Evolutionary conservation across 2,888 invertebrate genomes (phyloP), one percentile per base, ranked within the genome.

Genomic region (Chaitophorus viminalis): DNA sequence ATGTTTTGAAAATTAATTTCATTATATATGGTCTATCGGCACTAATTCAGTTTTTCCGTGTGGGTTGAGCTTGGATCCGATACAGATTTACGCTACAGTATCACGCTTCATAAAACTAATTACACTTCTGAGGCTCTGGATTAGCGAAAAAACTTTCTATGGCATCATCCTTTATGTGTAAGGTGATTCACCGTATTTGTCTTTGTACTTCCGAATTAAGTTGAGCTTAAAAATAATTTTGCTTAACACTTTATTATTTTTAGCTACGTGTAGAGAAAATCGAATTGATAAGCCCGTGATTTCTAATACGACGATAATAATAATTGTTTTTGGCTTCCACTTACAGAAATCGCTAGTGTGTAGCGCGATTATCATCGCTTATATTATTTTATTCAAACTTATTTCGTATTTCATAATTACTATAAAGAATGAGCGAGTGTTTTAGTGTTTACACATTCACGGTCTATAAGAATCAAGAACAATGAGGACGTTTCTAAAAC

Each of bases 1-100:
- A 21, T 21, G 33, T 36, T 74, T 33, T 74, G 74, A 9, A 74
- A 74, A 74, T 74, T 74, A 74, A n/a, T n/a, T n/a, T n/a, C n/a
- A n/a, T n/a, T n/a, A n/a, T n/a, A 29, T 68, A 29, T 29, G 9
- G 36, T 74, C 18, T 31, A 36, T 21, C 5, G 21, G 74, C 36
- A 29, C 36, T 6, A 25, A 25, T 36, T 36, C 36, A 25, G 31
- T 74, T 74, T 36, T 74, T 74, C 74, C 25, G 74, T 36, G 11
- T 36, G 70, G 31, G 31, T 31, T 70, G 31, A 31, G 36, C 36
- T 21, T 74, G 6, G n/a, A 74, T 74, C 74, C 74, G 8, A 36
- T 36, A 36, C 5, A 33, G 8, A 18, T 5, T 6, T 31, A 9
- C 29, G n/a, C 65, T n/a, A n/a, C 60, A 60, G 21, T 60, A 25